phyloP scores from a whole-genome alignment of 2,888 invertebrate genomes.

The Philereme vetulata region DNA sequence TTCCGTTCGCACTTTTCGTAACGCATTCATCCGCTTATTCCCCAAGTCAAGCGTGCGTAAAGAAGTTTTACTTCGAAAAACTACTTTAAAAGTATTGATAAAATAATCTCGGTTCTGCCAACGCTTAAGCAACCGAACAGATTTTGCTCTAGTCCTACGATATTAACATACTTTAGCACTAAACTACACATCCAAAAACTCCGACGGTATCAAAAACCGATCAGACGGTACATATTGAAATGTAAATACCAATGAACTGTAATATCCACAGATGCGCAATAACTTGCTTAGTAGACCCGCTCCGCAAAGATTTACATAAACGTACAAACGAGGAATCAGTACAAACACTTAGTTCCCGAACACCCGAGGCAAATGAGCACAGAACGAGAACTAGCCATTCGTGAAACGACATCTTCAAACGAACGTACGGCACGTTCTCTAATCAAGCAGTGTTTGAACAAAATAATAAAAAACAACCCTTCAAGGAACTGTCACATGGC shows the following conservation, averaged over 20 bases:
- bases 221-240: conserved; percentile 41
- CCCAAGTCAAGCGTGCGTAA: too few relatives aligned
- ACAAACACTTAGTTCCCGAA: conserved; percentile 65
- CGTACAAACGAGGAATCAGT: conserved; percentile 57
- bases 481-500: conserved; percentile 80
- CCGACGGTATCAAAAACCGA: conserved; percentile 37
- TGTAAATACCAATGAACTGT: conserved; percentile 41
- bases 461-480: conserved; percentile 63
- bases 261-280: conserved; percentile 41
- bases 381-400: conserved; percentile 58
- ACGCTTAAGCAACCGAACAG: too few relatives aligned
- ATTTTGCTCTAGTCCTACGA: not conserved
- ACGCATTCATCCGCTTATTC: too few relatives aligned
- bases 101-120: too few relatives aligned
- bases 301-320: conserved; percentile 56
- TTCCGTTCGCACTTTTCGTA: too few relatives aligned
- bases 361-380: conserved; percentile 48
- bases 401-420: conserved; percentile 72
- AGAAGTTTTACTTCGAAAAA: too few relatives aligned
- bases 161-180: not conserved
- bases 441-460: conserved; percentile 81
- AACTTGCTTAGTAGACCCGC: conserved; percentile 36
- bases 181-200: conserved; percentile 24
- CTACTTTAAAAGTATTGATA: too few relatives aligned
- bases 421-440: conserved; percentile 62